Conservation (phyloP, 2,888 invertebrate genomes). For the Sinohyriopsis cumingii region DNA sequence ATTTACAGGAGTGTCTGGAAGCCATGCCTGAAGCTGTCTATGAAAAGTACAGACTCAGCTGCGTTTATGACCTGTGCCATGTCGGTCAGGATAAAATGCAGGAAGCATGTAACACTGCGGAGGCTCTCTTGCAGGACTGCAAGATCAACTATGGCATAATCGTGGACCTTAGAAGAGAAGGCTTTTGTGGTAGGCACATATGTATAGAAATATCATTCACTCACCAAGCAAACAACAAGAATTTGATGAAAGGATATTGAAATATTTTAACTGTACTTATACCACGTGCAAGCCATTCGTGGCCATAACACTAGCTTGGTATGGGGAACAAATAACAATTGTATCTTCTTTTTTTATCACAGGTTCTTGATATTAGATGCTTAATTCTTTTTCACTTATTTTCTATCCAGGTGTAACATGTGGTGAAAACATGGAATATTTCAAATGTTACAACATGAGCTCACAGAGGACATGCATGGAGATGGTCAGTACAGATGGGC, state of each 20-base stretch:
- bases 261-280: no score
- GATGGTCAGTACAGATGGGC: background rate
- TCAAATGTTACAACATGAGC: slow-evolving; percentile 26
- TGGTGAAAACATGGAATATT: slow-evolving; percentile 42
- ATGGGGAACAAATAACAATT: no score
- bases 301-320: no score
- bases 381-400: background rate
- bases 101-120: slow-evolving; percentile 39
- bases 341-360: no score
- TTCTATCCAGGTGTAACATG: slow-evolving; percentile 28
- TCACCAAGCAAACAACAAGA: no score
- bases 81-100: slow-evolving; percentile 29
- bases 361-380: background rate
- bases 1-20: slow-evolving; percentile 44
- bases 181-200: slow-evolving; percentile 48
- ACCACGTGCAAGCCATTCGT: no score
- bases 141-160: slow-evolving; percentile 28
- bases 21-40: slow-evolving; percentile 15
- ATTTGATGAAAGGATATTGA: no score
- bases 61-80: slow-evolving; percentile 55
- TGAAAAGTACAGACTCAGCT: slow-evolving; percentile 27
- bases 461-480: slow-evolving; percentile 28
- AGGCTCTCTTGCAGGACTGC: slow-evolving; percentile 46
- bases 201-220: background rate
- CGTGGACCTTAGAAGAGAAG: slow-evolving; percentile 32